Evolutionary conservation across 2,113 vertebrate species (phyloP), one percentile per base, ranked within the genome.

Genomic region (Mungos mungo): DNA sequence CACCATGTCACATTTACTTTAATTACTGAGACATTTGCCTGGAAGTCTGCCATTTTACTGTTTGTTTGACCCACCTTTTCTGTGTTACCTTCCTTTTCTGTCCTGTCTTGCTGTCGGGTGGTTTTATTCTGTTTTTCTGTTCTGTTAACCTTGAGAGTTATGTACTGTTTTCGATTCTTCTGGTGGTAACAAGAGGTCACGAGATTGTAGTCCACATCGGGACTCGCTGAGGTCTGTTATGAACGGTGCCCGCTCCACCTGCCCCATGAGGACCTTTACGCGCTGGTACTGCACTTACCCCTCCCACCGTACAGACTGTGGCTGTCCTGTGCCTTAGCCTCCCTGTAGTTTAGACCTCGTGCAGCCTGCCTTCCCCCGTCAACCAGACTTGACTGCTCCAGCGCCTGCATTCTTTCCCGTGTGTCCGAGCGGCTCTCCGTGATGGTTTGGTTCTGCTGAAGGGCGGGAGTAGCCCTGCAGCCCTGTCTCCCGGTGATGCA

Each of bases 141-240:
- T n/a, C 21, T 27, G 0, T 52, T 33, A 45, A 35, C 47, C 50
- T 65, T 74, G 13, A 13, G 31, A 21, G 69, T 63, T 69, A 12
- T 4, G 6, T 2, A 0, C 15, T 54, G 1, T 33, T 83, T 57
- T 25, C 1, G 7, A 1, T 86, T 69, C 6, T 47, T 35, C 25
- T 21, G 0, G 21, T 27, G 21, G 31, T 45, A 35, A 52, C 13
- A 18, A 23, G 57, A 23, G 57, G 57, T 27, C 65, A 76, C 16
- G 25, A 65, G 52, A 63, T 23, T 35, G 15, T 68, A 6, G 4
- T 31, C 13, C 7, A 4, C 1, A 2, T 29, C 80, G 69, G 54
- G 7, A 88, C 38, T 72, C 35, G 3, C 0, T 71, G 4, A 45
- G 57, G 3, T 27, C 63, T n/a, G 3, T 3, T 81, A 1, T 3